Evolutionary conservation across 1,140 invertebrate genomes (phyloP), one percentile per base, ranked within the genome.

Genomic region (Phocides pigmalion): DNA sequence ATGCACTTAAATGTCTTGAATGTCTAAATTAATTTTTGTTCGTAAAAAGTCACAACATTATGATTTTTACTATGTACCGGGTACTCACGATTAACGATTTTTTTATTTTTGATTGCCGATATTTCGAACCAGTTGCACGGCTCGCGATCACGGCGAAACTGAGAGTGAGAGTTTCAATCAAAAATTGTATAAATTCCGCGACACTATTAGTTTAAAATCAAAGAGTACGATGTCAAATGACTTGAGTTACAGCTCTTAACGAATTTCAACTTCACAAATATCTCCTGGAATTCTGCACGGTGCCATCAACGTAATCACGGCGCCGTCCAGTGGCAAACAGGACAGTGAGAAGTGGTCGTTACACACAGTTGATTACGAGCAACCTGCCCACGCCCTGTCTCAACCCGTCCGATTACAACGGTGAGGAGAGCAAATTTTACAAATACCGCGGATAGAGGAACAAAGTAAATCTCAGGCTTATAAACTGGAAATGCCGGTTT

Each of bases 381-480:
- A n/a, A n/a, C 49, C 47, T 3, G 20, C 62, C 62, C 62, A 64
- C 62, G 62, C 62, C 17, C 19, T 47, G 51, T 64, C 62, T 12
- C 44, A 9, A 22, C 42, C 28, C 39, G 62, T 44, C 51, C 32
- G 50, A 64, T 56, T 47, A 44, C 12, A 37, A 14, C 49, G 22
- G 28, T 51, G 50, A 37, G 20, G 20, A 53, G 62, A 22, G 62
- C 41, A 14, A 64, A 64, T 64, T 62, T 46, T 25, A 15, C 46
- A 17, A 35, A 50, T 35, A 32, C 28, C 28, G n/a, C 19, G 15
- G 14, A 9, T 37, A 37, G 19, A 37, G 15, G 4, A 1, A 12
- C 5, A 16, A 32, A 14, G 12, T 39, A 39, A 39, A 39, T 8
- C 11, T n/a, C 35, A 39, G 12, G 9, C 9, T 39, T 11, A 14